Base-by-base conservation (phyloP, 2,888 invertebrate genomes). In the Tinea pellionella region DNA sequence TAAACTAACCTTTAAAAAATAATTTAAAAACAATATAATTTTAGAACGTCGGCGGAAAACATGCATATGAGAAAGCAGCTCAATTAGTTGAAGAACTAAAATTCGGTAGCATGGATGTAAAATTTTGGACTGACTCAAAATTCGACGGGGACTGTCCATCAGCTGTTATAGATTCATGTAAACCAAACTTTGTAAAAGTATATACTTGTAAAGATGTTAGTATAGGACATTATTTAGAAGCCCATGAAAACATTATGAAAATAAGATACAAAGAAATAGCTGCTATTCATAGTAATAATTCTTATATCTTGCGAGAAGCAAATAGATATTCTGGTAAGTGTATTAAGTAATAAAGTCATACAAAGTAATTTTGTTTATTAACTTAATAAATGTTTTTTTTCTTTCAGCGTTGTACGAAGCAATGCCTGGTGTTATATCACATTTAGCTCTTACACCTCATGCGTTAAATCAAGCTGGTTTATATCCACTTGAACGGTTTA, bases 401-500 rank as follows among this genome's bases (percentile, higher is more conserved):
- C 67, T 80, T 76, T 63, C 82, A 78, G 88, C 89, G 55, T 69
- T 89, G 58, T 87, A 89, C 65, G 89, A 89, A 69, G 89, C 89
- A 0, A 74, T 90, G 60, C 78, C 85, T 29, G 85, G 85, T 24
- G 82, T 90, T 61, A 79, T 87, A 2, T 84, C 89, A 0, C 68
- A 90, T 12, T 69, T 90, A 12, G 88, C 89, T 0, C 63, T 90
- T n/a, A 82, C 78, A 63, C 86, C 88, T n/a, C 79, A 89, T 63
- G 85, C 88, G 55, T 69, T 90, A 55, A 74, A 81, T 60, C 72
- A 76, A 51, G 78, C 87, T 43, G 87, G 83, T n/a, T 69, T 90
- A 59, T 80, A 88, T 62, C 72, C 82, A 0, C 62, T 80, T 16
- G 77, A 86, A 43, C 70, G 73, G 61, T 88, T 86, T 62, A 77